Conservation (phyloP, 2,888 invertebrate species). For the Cylloceria caligata region DNA sequence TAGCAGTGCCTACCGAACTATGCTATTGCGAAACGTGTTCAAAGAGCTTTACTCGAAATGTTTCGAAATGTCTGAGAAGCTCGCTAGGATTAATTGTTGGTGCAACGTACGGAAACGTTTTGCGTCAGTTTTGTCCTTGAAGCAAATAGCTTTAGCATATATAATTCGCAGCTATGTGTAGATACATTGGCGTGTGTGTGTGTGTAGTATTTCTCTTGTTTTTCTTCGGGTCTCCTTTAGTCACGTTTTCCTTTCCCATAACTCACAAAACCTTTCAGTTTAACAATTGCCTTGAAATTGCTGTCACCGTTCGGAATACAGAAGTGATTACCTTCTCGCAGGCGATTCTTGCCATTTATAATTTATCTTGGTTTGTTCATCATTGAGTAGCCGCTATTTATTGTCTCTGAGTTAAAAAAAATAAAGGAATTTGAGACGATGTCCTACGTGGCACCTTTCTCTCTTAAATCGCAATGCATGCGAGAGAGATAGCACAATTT, state of each 20-base stretch:
- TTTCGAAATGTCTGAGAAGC: slow-evolving; percentile 5
- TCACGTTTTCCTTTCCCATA: slow-evolving; percentile 1
- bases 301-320: slow-evolving; percentile 1
- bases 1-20: neutral
- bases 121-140: neutral
- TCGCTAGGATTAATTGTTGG: neutral
- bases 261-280: slow-evolving; percentile 22
- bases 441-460: too few relatives aligned
- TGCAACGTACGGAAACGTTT: slow-evolving; percentile 3
- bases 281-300: slow-evolving; percentile 38
- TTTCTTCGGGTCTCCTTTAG: neutral
- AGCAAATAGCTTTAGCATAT: slow-evolving; percentile 6
- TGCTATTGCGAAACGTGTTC: neutral
- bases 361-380: neutral
- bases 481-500: too few relatives aligned
- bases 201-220: slow-evolving; percentile 12
- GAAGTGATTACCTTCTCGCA: neutral
- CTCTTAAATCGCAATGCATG: too few relatives aligned
- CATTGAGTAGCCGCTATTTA: neutral
- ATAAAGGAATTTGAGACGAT: neutral
- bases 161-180: too few relatives aligned
- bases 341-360: neutral
- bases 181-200: too few relatives aligned
- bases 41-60: slow-evolving; percentile 2
- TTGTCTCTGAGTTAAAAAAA: neutral